A percentile compares a stretch with the other conserved stretches of the same genome.
Evolutionary conservation across 2,888 invertebrate species (phyloP).

Genomic region (Spilarctia lutea): DNA sequence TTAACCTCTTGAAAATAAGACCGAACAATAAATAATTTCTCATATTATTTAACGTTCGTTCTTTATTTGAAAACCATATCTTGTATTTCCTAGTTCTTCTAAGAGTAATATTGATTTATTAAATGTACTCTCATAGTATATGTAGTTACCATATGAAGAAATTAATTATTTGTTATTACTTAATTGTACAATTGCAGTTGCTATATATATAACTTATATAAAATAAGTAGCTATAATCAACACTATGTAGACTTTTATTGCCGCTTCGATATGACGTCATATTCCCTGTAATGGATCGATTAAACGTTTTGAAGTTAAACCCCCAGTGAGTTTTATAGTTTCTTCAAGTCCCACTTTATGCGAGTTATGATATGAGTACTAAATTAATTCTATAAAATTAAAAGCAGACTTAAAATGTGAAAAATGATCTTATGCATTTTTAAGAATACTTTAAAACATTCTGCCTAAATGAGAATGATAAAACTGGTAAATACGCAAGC

Average conservation of each 20-base stretch:
- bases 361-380: conserved; percentile 6
- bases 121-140: background rate
- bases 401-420: background rate
- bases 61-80: background rate
- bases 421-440: background rate
- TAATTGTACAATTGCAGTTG: background rate
- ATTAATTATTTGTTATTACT: too few species aligned
- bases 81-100: background rate
- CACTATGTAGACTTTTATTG: conserved; percentile 34
- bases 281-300: conserved; percentile 22
- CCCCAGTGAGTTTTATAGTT: conserved; percentile 18
- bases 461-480: too few species aligned
- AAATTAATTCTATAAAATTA: conserved; percentile 24
- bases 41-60: background rate
- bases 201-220: background rate
- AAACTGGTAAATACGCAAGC: too few species aligned
- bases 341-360: conserved; percentile 8
- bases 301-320: conserved; percentile 23
- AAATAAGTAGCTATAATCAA: conserved; percentile 12
- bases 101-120: background rate
- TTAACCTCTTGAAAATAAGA: background rate
- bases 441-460: background rate
- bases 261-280: conserved; percentile 26
- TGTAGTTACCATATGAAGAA: background rate
- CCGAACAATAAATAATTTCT: background rate